Base-by-base conservation (phyloP, 2,113 vertebrate genomes). In the Oryzias woworae region DNA sequence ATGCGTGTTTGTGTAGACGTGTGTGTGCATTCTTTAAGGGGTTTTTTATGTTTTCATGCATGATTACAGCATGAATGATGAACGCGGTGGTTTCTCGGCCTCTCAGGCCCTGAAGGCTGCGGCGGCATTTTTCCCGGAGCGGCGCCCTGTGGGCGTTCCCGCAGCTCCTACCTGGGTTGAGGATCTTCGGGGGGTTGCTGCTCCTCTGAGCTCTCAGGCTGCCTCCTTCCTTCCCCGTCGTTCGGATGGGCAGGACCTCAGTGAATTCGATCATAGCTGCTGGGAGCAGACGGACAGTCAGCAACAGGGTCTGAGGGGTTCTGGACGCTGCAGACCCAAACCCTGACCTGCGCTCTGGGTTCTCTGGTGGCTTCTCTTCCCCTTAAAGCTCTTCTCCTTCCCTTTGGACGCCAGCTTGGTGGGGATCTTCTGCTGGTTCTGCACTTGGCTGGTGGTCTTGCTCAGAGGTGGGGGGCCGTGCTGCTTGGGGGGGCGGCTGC, bases 381-480 rank as follows among this genome's bases (percentile, higher is more conserved):
- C 80, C 74, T 92, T 95, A 58, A 78, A 14, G 5, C 84, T 53
- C 28, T 93, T 96, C 63, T 97, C 95, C 68, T 93, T 96, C 63
- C 87, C 81, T 89, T 94, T 91, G 92, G 93, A 76, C n/a, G 94
- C 95, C 78, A 99, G 91, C 75, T 97, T 97, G 52, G 93, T 95
- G 52, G 97, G 97, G 77, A 99, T 98, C 89, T 97, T 92, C 91
- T 98, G 96, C 84, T 96, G 90, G 65, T 94, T 94, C 83, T 94
- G 91, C 10, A 89, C 88, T 91, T 97, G 94, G 75, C 95, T 98
- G 62, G 96, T 95, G 56, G 94, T 85, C 16, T 95, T 98, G 69
- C 96, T 78, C 69, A 96, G 92, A 55, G 95, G 94, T 8, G 94
- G 80, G 52, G 95, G 96, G 65, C 95, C 90, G 4, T 95, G 93